These are phyloP conservation scores for Synaphobranchus kaupii DNA, from an alignment of 2,797 vertebrate genomes.

Conservation along the genomic window DNA sequence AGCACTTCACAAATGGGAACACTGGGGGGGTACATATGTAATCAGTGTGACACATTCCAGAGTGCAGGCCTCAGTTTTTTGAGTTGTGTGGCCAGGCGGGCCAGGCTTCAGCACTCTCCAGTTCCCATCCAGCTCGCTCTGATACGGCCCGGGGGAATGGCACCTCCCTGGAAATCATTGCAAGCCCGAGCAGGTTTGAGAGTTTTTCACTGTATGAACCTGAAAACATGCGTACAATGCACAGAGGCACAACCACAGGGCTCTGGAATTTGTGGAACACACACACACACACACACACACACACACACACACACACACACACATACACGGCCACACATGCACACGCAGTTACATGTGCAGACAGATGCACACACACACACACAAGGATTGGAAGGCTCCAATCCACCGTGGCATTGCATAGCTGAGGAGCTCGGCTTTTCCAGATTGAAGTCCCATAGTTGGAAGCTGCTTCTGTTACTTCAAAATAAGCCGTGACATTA, in stretches of 20 bases:
- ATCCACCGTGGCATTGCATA: constrained; percentile 44
- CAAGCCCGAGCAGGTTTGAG: constrained; percentile 28
- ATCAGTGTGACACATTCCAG: background rate
- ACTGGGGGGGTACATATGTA: background rate
- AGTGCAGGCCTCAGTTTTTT: background rate
- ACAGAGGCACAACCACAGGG: background rate
- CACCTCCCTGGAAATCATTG: constrained; percentile 1
- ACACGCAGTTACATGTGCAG: no score
- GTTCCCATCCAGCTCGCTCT: constrained; percentile 9
- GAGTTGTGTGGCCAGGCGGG: background rate
- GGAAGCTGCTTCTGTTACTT: background rate
- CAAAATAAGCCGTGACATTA: background rate
- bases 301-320: background rate
- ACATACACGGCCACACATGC: background rate
- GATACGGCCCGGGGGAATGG: background rate
- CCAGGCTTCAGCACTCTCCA: background rate
- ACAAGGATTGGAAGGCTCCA: background rate
- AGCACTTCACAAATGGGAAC: background rate
- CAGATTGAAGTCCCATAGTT: background rate
- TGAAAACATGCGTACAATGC: background rate
- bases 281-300: constrained; percentile 7
- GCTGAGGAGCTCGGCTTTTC: background rate
- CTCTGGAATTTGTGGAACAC: background rate
- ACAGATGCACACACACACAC: background rate
- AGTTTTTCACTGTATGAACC: background rate